Base-by-base conservation (phyloP, 1,140 invertebrate species). In the Cephus cinctus region DNA sequence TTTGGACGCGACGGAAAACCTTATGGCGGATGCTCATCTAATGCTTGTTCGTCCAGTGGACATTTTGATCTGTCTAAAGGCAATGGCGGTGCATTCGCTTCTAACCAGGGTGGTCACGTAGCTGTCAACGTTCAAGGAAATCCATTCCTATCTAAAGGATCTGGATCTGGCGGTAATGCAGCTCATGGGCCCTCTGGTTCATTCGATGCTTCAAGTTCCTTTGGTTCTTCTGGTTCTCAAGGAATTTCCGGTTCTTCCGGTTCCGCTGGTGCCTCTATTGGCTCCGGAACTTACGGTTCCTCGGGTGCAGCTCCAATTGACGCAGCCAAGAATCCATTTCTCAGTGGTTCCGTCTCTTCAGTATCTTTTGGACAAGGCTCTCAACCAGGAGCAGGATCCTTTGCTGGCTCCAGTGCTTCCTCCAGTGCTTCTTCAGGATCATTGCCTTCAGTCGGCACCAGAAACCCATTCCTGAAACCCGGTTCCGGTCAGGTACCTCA, bases 101-200 rank as follows among this genome's bases (percentile, higher is more conserved):
- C 25, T 9, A 49, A 38, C 35, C 32, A 49, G 8, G 14, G 25
- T 9, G 39, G 38, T 21, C 43, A 49, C 4, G 32, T 40, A 9
- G 18, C 18, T 4, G 8, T 46, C 9, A 44, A 52, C 9, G 8
- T 34, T 16, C 42, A 43, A 2, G 47, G 25, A 31, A 63, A 63
- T 42, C 61, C 61, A 0, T 63, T 60, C 50, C 23, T 60, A 4
- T 27, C 14, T 16, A 50, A 51, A 4, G 30, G 22, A 40, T 42
- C 35, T 22, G 30, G 14, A 3, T 14, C 12, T n/a, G 32, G 14
- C n/a, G 12, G 30, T 23, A 38, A 34, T n/a, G 34, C 4, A 36
- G 8, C 3, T 11, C 2, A 2, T 36, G 27, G 27, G 12, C 14
- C 27, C 27, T 9, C 27, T 30, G 27, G n/a, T 35, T 12, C 14